Evolutionary conservation across 2,888 invertebrate species (phyloP).

Genomic region (Dynastes tityus): DNA sequence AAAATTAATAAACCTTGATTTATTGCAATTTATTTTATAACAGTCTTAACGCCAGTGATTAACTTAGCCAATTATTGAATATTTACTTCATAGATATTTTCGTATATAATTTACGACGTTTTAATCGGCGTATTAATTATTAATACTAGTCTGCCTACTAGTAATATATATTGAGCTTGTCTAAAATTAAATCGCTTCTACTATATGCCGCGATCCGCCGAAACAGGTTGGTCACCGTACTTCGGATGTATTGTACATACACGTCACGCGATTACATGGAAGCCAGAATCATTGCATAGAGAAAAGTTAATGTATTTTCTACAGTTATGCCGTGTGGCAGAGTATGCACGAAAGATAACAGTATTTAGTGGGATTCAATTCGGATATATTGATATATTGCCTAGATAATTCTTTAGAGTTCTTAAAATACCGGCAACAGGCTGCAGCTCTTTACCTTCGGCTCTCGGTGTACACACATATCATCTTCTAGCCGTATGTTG

Average conservation of each 20-base stretch:
- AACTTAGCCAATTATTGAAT: not conserved
- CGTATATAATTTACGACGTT: slow-evolving; percentile 9
- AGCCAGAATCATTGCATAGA: not conserved
- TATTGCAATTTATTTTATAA: not conserved
- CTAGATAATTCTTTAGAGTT: slow-evolving; percentile 33
- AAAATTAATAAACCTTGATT: slow-evolving; percentile 3
- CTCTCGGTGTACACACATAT: not conserved
- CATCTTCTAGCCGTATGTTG: slow-evolving; percentile 4
- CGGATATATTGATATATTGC: slow-evolving; percentile 40
- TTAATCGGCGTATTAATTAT: slow-evolving; percentile 22
- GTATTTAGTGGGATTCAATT: slow-evolving; percentile 38
- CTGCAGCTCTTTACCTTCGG: not conserved
- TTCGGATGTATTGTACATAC: not conserved
- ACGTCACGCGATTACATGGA: not conserved
- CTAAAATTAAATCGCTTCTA: not conserved
- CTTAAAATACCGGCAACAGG: slow-evolving; percentile 33
- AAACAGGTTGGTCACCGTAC: not conserved
- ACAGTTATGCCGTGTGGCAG: slow-evolving; percentile 12
- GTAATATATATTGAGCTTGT: not conserved
- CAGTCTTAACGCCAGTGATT: not conserved
- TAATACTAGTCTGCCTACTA: not conserved
- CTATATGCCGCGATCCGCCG: not conserved
- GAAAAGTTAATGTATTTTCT: slow-evolving; percentile 24
- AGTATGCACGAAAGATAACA: slow-evolving; percentile 35
- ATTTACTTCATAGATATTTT: slow-evolving; percentile 20